phyloP scores from a whole-genome alignment of 2,797 vertebrate species.

The Ambastaia sidthimunki region DNA sequence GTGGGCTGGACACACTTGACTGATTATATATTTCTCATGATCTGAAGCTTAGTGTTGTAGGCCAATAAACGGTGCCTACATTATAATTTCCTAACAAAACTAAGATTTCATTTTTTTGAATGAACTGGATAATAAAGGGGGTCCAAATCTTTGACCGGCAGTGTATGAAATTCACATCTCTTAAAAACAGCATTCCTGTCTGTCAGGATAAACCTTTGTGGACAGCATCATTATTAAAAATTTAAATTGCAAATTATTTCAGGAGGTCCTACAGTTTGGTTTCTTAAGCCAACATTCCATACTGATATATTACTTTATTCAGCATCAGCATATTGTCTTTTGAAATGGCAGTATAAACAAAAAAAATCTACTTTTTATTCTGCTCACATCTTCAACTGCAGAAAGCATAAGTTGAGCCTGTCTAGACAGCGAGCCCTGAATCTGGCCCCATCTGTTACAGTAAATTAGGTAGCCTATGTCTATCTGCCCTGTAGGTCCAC shows the following conservation, averaged over 20 bases:
- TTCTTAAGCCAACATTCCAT: not conserved
- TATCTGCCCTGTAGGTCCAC: not conserved
- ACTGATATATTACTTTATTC: not conserved
- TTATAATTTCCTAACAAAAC: too few relatives aligned
- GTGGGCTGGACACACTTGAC: too few relatives aligned
- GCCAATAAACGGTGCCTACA: too few relatives aligned
- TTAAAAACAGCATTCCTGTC: not conserved
- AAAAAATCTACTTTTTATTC: not conserved
- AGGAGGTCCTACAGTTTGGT: constrained; percentile 30
- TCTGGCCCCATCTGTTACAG: not conserved
- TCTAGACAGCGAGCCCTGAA: constrained; percentile 14
- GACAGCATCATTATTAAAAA: constrained; percentile 3
- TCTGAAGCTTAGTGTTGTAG: too few relatives aligned
- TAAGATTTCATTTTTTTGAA: too few relatives aligned
- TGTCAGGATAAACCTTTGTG: constrained; percentile 26
- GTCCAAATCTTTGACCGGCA: not conserved
- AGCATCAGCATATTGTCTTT: not conserved
- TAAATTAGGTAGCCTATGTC: not conserved
- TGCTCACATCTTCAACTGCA: not conserved
- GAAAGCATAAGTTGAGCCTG: not conserved
- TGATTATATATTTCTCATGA: too few relatives aligned
- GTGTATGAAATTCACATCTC: not conserved
- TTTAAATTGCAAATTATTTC: constrained; percentile 8
- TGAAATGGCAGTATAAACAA: constrained; percentile 15
- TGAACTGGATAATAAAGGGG: too few relatives aligned